These are phyloP conservation scores for Chymomyza fuscimana DNA, from an alignment of 2,888 invertebrate genomes.

Conservation along the genomic window DNA sequence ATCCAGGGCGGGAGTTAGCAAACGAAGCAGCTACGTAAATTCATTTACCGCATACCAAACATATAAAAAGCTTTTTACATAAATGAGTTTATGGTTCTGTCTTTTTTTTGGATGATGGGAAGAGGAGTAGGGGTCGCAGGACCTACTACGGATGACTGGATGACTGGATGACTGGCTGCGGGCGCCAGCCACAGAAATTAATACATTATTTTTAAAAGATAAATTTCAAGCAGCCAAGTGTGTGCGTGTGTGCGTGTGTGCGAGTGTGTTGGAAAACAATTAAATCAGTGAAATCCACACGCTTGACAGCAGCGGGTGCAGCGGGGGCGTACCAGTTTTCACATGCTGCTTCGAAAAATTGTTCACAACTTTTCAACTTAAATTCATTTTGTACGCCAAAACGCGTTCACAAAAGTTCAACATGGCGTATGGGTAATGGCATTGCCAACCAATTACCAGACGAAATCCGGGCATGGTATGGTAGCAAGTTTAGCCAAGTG, in stretches of 20 bases:
- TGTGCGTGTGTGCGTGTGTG: conserved; percentile 7
- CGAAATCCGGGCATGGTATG: background rate
- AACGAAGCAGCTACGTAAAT: conserved; percentile 57
- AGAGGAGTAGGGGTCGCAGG: background rate
- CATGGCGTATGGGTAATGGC: conserved; percentile 31
- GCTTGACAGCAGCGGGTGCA: conserved; percentile 25
- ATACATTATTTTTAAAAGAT: conserved; percentile 72
- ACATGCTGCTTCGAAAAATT: conserved; percentile 51
- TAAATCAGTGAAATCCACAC: conserved; percentile 73
- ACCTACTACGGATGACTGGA: background rate
- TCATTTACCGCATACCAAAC: conserved; percentile 60
- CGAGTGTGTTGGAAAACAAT: conserved; percentile 56
- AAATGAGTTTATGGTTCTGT: conserved; percentile 64
- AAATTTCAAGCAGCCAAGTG: conserved; percentile 54
- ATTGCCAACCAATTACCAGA: conserved; percentile 13
- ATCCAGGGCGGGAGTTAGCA: conserved; percentile 11
- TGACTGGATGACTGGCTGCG: conserved; percentile 19
- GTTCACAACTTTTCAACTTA: conserved; percentile 73
- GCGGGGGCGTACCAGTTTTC: conserved; percentile 15
- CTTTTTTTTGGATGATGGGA: conserved; percentile 1
- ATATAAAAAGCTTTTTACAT: conserved; percentile 65
- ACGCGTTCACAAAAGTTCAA: conserved; percentile 39
- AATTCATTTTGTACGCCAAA: conserved; percentile 64
- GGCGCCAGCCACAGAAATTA: conserved; percentile 64
- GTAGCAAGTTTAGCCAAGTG: conserved; percentile 48